phyloP scores from a whole-genome alignment of 2,888 invertebrate species.

The Ochropacha duplaris region DNA sequence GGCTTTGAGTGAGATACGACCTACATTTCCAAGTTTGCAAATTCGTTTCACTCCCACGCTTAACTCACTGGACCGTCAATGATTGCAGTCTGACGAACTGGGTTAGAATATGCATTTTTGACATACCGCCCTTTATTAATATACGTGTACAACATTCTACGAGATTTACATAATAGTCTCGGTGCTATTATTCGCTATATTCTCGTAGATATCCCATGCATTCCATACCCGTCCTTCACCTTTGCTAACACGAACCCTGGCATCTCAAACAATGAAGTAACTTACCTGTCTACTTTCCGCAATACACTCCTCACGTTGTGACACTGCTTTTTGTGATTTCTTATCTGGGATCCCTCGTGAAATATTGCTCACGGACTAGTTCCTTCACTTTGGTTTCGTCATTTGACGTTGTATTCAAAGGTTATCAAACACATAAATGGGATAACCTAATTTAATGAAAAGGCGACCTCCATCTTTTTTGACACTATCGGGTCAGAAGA shows the following conservation, averaged over 20 bases:
- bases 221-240: conserved; percentile 62
- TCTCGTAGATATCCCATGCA: neutral
- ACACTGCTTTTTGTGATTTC: conserved; percentile 68
- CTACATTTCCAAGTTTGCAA: conserved; percentile 55
- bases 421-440: conserved; percentile 57
- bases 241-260: conserved; percentile 59
- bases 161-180: conserved; percentile 56
- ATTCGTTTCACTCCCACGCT: conserved; percentile 45
- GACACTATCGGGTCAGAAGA: conserved; percentile 4
- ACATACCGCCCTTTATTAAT: conserved; percentile 28
- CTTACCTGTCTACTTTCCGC: conserved; percentile 58
- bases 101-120: conserved; percentile 14
- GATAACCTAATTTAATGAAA: conserved; percentile 35
- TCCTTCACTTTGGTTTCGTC: conserved; percentile 58
- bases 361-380: conserved; percentile 68
- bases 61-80: conserved; percentile 24
- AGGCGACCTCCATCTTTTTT: conserved; percentile 15
- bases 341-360: conserved; percentile 68
- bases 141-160: conserved; percentile 38
- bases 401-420: conserved; percentile 54
- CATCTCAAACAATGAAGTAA: conserved; percentile 61
- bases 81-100: conserved; percentile 10
- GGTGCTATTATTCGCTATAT: conserved; percentile 8
- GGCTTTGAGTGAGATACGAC: conserved; percentile 54
- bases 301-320: conserved; percentile 58